Percentiles rank a stretch among this genome's conserved stretches.
phyloP scores from a whole-genome alignment of 1,140 invertebrate genomes.

The Onthophagus taurus region DNA sequence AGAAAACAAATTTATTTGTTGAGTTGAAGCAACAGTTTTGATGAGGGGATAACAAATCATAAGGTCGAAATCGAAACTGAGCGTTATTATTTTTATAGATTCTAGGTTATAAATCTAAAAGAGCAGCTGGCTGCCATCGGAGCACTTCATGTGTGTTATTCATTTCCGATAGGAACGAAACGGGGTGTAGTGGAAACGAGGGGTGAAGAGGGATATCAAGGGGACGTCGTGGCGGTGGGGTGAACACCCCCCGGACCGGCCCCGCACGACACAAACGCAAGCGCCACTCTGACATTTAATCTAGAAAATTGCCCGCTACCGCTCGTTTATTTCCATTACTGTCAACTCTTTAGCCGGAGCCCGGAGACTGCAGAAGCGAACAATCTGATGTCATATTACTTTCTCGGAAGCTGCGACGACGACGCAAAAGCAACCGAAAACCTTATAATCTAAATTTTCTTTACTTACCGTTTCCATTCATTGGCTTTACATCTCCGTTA shows the following conservation, averaged over 20 bases:
- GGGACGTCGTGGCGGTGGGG: too few species aligned
- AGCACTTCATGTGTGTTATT: slow-evolving; percentile 26
- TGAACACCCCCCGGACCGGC: slow-evolving; percentile 8
- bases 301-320: slow-evolving; percentile 43
- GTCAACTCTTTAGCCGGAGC: slow-evolving; percentile 41
- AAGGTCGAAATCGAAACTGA: background rate
- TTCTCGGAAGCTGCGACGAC: background rate
- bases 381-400: slow-evolving; percentile 29
- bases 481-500: slow-evolving; percentile 39
- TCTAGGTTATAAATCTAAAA: slow-evolving; percentile 6
- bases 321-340: slow-evolving; percentile 45
- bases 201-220: too few species aligned
- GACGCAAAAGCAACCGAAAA: slow-evolving; percentile 1
- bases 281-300: slow-evolving; percentile 43
- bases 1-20: background rate
- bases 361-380: slow-evolving; percentile 15
- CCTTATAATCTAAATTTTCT: background rate
- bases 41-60: too few species aligned
- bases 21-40: background rate
- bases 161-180: slow-evolving; percentile 19
- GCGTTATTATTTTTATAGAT: background rate
- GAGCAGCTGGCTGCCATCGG: slow-evolving; percentile 27
- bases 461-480: slow-evolving; percentile 36
- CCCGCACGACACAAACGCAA: slow-evolving; percentile 25
- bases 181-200: too few species aligned